Conservation (phyloP, 2,113 vertebrate species). For the Hippocampus zosterae region DNA sequence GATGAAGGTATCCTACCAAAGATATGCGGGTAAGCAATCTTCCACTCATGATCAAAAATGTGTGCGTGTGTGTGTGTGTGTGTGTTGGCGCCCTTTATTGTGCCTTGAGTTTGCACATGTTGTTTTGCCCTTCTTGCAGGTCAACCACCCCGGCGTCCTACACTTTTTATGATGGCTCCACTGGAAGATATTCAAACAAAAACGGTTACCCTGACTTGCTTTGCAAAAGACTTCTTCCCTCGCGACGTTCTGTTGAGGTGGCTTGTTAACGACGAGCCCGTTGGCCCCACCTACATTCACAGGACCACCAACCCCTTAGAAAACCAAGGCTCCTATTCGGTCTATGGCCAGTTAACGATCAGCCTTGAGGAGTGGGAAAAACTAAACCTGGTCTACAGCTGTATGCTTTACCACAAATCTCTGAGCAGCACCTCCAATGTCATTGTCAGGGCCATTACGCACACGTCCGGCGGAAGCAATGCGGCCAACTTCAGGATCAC, state of each 20-base stretch:
- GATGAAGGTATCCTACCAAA: fast-evolving
- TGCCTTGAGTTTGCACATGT: not conserved
- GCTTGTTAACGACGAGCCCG: conserved; percentile 58
- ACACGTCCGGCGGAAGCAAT: conserved; percentile 31
- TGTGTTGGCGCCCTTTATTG: not conserved
- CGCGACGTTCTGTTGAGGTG: conserved; percentile 64
- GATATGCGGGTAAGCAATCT: conserved; percentile 52
- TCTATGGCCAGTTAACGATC: conserved; percentile 62
- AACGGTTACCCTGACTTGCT: conserved; percentile 70
- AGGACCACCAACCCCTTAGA: conserved; percentile 48
- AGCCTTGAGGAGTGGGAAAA: conserved; percentile 26
- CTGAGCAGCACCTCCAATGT: conserved; percentile 17
- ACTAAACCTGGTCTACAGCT: conserved; percentile 45
- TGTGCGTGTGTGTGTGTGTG: not conserved
- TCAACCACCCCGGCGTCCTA: not conserved
- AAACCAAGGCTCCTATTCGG: conserved; percentile 38
- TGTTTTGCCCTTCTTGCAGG: conserved; percentile 59
- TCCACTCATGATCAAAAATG: not conserved
- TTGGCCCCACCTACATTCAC: not conserved
- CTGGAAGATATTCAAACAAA: conserved; percentile 41
- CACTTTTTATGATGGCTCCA: conserved; percentile 66
- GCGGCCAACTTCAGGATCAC: conserved; percentile 62
- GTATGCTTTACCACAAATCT: conserved; percentile 66
- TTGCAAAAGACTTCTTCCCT: conserved; percentile 72
- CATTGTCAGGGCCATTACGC: conserved; percentile 59